Conservation (phyloP, 2,888 invertebrate genomes). For the Leptinotarsa peninsularis region DNA sequence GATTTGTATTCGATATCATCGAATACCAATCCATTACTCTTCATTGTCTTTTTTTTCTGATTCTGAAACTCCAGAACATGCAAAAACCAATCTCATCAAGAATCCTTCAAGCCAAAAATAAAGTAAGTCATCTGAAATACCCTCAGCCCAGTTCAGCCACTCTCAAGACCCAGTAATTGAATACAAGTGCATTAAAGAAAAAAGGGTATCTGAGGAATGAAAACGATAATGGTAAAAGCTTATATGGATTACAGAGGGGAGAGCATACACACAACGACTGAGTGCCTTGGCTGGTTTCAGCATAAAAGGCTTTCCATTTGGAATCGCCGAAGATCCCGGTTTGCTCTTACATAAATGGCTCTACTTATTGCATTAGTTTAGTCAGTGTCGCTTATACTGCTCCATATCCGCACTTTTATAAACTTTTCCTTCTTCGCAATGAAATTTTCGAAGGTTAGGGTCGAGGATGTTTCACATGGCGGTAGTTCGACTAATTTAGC, state of each 20-base stretch:
- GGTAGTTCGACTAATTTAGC: neutral
- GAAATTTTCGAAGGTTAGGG: neutral
- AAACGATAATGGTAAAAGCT: constrained; percentile 52
- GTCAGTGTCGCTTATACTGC: constrained; percentile 53
- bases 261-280: constrained; percentile 49
- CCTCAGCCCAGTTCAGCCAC: neutral
- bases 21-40: no score
- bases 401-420: constrained; percentile 29
- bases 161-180: constrained; percentile 40
- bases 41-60: no score
- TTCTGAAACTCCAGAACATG: neutral
- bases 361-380: constrained; percentile 61
- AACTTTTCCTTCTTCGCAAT: constrained; percentile 22
- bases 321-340: constrained; percentile 59
- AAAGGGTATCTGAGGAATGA: constrained; percentile 47
- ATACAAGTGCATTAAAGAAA: constrained; percentile 47
- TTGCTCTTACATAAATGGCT: constrained; percentile 61
- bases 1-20: no score
- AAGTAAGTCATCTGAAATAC: constrained; percentile 3
- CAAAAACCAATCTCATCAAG: neutral
- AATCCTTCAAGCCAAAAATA: neutral
- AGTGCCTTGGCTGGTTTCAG: constrained; percentile 50
- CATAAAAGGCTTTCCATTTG: constrained; percentile 60
- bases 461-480: neutral
- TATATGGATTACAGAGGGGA: constrained; percentile 50